A percentile compares a stretch with the other conserved stretches of the same genome.
Conservation (phyloP, 2,888 invertebrate genomes). For the Cheilosia vulpina region DNA sequence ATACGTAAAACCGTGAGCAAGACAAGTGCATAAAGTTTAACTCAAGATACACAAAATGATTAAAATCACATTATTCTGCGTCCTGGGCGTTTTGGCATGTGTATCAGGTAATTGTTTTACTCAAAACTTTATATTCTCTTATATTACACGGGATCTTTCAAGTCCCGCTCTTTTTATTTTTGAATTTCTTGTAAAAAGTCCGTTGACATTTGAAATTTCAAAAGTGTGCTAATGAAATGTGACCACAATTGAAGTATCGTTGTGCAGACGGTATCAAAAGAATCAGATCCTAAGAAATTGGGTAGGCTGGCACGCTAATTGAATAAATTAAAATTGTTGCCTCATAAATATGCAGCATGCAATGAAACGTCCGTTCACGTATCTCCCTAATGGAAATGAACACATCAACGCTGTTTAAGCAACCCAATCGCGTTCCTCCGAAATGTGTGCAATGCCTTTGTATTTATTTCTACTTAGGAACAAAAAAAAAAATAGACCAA, state of each 20-base stretch:
- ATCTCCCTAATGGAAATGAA: neutral
- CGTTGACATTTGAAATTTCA: neutral
- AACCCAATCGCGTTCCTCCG: neutral
- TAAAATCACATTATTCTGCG: constrained; percentile 58
- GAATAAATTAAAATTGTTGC: constrained; percentile 1
- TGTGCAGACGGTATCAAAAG: neutral
- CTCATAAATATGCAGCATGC: neutral
- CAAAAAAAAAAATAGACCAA: neutral
- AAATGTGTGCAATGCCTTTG: too few relatives aligned
- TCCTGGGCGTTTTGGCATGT: constrained; percentile 57
- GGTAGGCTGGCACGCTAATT: neutral
- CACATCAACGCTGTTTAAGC: neutral
- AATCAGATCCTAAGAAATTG: neutral
- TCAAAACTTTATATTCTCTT: neutral
- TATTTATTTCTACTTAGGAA: neutral
- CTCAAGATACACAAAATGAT: constrained; percentile 38
- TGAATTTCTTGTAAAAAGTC: neutral
- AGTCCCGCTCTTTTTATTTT: neutral
- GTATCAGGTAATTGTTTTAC: constrained; percentile 51
- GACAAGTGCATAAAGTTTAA: constrained; percentile 12
- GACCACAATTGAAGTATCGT: neutral
- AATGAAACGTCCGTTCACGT: neutral
- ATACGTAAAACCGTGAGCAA: neutral
- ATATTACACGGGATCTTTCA: neutral
- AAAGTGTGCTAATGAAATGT: neutral